phyloP scores from a whole-genome alignment of 1,140 invertebrate species.

The Sesamia nonagrioides region DNA sequence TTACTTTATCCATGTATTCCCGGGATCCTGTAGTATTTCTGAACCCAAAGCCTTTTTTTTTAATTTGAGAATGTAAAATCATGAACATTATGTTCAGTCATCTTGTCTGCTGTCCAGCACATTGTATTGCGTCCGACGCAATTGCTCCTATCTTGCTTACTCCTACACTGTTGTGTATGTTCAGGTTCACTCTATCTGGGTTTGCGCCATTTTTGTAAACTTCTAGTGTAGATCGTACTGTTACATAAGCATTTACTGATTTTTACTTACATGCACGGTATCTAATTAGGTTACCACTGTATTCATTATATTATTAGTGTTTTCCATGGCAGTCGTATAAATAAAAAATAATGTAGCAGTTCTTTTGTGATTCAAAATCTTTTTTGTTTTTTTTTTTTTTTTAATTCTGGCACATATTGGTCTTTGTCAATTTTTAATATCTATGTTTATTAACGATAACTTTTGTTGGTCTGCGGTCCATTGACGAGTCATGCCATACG shows the following conservation, averaged over 20 bases:
- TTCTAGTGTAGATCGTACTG: neutral
- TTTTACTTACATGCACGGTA: neutral
- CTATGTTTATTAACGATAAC: neutral
- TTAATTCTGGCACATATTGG: neutral
- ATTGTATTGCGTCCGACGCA: neutral
- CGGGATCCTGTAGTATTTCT: neutral
- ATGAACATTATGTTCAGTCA: neutral
- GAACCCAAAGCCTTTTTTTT: neutral
- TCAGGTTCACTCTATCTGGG: neutral
- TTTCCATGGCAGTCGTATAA: too few species aligned
- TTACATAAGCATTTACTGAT: neutral
- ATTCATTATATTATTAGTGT: neutral
- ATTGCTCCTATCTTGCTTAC: constrained; percentile 5
- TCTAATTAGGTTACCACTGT: neutral
- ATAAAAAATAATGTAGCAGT: too few species aligned
- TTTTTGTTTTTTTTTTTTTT: neutral
- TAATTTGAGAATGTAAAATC: neutral
- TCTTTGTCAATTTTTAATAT: neutral
- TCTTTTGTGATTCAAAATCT: too few species aligned
- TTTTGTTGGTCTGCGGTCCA: neutral
- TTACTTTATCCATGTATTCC: too few species aligned
- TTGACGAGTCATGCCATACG: neutral
- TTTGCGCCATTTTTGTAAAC: constrained; percentile 2
- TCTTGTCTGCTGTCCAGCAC: constrained; percentile 13
- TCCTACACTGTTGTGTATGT: neutral